Percentiles rank a stretch among this genome's conserved stretches.
Evolutionary conservation across 2,113 vertebrate genomes (phyloP).

Genomic region (Oryzias melastigma): DNA sequence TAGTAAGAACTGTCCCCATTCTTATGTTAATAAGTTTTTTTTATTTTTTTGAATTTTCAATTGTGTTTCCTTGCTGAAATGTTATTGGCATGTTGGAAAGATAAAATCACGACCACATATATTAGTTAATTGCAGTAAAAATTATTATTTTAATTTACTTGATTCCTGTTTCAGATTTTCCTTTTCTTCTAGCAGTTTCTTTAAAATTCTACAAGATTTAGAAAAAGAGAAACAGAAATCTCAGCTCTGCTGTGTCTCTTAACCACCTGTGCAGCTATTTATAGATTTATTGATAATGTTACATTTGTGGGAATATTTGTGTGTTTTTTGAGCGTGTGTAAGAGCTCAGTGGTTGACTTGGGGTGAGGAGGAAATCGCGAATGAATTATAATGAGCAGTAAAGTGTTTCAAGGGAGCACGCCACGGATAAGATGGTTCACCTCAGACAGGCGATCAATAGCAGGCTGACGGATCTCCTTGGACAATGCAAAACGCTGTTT

Average conservation of each 20-base stretch:
- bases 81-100: too few species aligned
- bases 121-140: too few species aligned
- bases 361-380: constrained; percentile 60
- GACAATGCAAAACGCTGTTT: constrained; percentile 55
- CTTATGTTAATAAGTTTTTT: too few species aligned
- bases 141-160: too few species aligned
- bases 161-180: not conserved
- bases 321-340: constrained; percentile 30
- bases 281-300: constrained; percentile 71
- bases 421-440: constrained; percentile 50
- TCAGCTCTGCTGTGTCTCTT: constrained; percentile 39
- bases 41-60: too few species aligned
- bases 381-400: constrained; percentile 74
- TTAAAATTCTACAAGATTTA: not conserved
- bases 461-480: constrained; percentile 60
- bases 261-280: constrained; percentile 70
- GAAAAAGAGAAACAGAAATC: constrained; percentile 6
- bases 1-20: too few species aligned
- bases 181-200: not conserved
- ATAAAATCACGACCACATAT: too few species aligned
- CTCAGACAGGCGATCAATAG: constrained; percentile 62
- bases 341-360: constrained; percentile 1
- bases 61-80: too few species aligned
- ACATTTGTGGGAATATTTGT: constrained; percentile 45
- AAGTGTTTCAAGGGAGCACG: constrained; percentile 67